Percentiles rank a stretch among this genome's conserved stretches.
Conservation (phyloP, 2,797 vertebrate genomes). For the Pagetopsis macropterus region DNA sequence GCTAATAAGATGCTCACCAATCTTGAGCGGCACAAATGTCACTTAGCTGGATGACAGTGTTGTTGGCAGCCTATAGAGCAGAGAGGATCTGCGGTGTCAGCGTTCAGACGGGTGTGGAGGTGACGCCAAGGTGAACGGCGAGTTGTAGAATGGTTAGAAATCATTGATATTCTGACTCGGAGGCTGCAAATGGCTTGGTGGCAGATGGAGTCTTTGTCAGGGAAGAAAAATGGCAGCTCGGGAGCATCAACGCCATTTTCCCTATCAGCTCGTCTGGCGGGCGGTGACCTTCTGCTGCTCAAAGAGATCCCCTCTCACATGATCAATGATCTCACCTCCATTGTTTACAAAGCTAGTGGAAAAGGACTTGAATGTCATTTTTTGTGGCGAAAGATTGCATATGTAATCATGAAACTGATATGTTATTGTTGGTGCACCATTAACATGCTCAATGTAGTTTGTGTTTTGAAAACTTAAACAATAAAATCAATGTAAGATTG, state of each 20-base stretch:
- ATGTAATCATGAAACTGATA: constrained; percentile 30
- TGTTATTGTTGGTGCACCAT: constrained; percentile 31
- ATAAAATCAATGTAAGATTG: not conserved
- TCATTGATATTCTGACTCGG: constrained; percentile 98
- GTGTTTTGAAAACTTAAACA: constrained; percentile 12
- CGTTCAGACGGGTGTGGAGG: constrained; percentile 84
- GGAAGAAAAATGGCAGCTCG: constrained; percentile 94
- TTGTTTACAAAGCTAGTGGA: constrained; percentile 77
- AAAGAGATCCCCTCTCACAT: constrained; percentile 76
- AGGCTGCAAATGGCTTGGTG: constrained; percentile 92
- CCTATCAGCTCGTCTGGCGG: constrained; percentile 83
- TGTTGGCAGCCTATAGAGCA: constrained; percentile 59
- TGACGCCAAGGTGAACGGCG: constrained; percentile 93
- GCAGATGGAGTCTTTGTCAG: constrained; percentile 99
- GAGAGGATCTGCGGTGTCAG: constrained; percentile 82
- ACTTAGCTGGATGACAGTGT: constrained; percentile 75
- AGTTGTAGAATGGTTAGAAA: constrained; percentile 89
- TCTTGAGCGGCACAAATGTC: constrained; percentile 70
- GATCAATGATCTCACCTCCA: constrained; percentile 84
- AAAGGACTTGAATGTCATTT: constrained; percentile 64
- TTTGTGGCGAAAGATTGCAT: constrained; percentile 35
- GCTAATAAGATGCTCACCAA: constrained; percentile 62
- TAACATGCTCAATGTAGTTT: constrained; percentile 20
- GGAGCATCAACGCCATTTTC: constrained; percentile 85
- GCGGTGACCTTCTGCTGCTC: constrained; percentile 89